Evolutionary conservation across 2,797 vertebrate genomes (phyloP), one percentile per base, ranked within the genome.

Genomic region (Chrosomus eos): DNA sequence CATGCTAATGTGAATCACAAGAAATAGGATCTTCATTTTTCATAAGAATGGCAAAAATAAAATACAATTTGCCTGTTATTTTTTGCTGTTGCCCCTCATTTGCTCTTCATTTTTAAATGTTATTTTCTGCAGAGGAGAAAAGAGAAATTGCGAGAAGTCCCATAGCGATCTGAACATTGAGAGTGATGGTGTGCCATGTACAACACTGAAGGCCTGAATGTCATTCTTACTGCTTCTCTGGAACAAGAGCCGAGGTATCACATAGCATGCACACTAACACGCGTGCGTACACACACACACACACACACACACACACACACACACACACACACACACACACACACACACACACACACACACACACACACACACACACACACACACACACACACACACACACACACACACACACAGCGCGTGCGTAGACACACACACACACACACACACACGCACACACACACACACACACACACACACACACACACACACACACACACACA

Each of bases 211-310:
- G 84, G 74, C 81, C 86, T 86, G 81, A 77, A 60, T 84, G 89
- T 91, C 86, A 85, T 78, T 88, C 89, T 88, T 38, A 81, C 13
- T 86, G 33, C 86, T 60, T 85, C 81, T 83, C 73, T 93, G 92
- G 91, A 95, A 95, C 90, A 91, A 85, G 93, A 95, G 91, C 93
- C 87, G 89, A 90, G 89, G 88, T 93, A 93, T 94, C 92, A 86
- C 87, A 90, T 91, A 85, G 48, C 92, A 88, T 53, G 13, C 80
- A 64, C 77, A 90, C 85, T 84, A 80, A 73, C 86, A 89, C 81
- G 83, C 23, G 0, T n/a, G 55, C 79, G 1, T 36, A 13, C 18
- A 9, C 19, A 55, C 51, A 8, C 19, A 51, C 48, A 18, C 48
- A 19, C 18, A 19, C 48, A 51, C 18, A 51, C 48, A 7, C 62